Evolutionary conservation across 1,140 invertebrate genomes (phyloP), one percentile per base, ranked within the genome.

Genomic region (Drosophila nikananu): DNA sequence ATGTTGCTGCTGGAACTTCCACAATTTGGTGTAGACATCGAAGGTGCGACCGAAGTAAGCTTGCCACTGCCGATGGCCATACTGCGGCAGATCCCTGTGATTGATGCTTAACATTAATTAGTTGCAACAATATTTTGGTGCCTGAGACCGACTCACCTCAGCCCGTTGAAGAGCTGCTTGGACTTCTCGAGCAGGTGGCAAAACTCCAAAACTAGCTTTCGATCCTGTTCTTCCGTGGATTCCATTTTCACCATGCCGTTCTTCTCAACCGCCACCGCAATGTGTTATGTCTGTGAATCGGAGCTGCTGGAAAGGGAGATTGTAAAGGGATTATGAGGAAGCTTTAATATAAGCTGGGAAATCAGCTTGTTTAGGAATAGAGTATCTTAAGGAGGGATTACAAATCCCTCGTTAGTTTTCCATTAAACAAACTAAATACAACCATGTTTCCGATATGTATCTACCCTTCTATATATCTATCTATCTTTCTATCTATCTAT

Each of bases 1-100:
- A 94, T 99, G 98, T 93, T 99, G 97, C 93, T 99, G 98, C 93
- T 99, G 98, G 94, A 98, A 99, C 93, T 99, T 99, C 98, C 98
- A 99, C 49, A 99, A 94, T 94, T 98, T 99, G 35, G 98, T 99
- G 94, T 99, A 99, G 59, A 99, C 97, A 95, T 99, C 98, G 94
- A 99, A 99, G 55, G 98, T 99, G 68, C 98, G 95, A 10, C 97
- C 98, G 94, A 99, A 99, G 94, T 99, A 99, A 9, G 97, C 96
- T 94, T 99, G 98, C 98, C 98, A 99, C 93, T 99, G 98, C 93
- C 98, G 98, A 94, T 99, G 98, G 12, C 98, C 98, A 94, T 99
- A 99, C 93, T 99, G 97, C 44, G 98, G 98, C 79, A 99, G 94
- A 94, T 99, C 98, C 93, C 98, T 98, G 93, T 15, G 13, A 39